Base-by-base conservation (phyloP, 2,797 vertebrate genomes). In the Pitangus sulphuratus region DNA sequence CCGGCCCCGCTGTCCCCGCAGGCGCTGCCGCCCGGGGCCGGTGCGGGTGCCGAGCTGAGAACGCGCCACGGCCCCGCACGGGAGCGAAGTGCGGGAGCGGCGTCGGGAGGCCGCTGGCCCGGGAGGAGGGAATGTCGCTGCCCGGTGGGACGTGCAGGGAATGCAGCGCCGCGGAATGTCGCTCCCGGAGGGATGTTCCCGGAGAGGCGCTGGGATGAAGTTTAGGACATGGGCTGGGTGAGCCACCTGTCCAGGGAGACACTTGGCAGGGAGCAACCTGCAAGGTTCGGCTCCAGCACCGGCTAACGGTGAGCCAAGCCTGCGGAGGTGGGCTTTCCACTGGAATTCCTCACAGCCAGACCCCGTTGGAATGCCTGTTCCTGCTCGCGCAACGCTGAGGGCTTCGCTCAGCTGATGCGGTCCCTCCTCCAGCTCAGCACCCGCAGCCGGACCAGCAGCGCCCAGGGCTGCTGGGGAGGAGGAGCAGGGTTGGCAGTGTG, bases 401-500 rank as follows among this genome's bases (percentile, higher is more conserved):
- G 30, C 51, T 51, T 44, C 15, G 22, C 0, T 0, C 60, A 6
- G 37, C 17, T 7, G 33, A 40, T 37, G 4, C 6, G 1, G 22
- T 7, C 48, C n/a, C 12, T 30, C 11, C 22, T n/a, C 31, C 0
- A 0, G 31, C 37, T 51, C 70, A 9, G 47, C 75, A 6, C 22
- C 19, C 1, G 6, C 48, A 16, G 50, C 78, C 15, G 3, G 15
- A 3, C 7, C 60, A 11, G 69, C 44, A 9, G 60, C 40, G 1
- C 25, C 45, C 19, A 30, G 0, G 0, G 19, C 64, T 12, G 42
- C 51, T 30, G 26, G 53, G 33, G 39, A 17, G 5, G 68, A 12
- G 31, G 28, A 48, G 15, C 33, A 3, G 37, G 18, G 26, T 61
- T n/a, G 47, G 39, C 68, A 10, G 37, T 1, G 20, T 9, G 31